A percentile compares a stretch with the other conserved stretches of the same genome.
phyloP scores from a whole-genome alignment of 2,113 vertebrate species.

The Garra rufa region DNA sequence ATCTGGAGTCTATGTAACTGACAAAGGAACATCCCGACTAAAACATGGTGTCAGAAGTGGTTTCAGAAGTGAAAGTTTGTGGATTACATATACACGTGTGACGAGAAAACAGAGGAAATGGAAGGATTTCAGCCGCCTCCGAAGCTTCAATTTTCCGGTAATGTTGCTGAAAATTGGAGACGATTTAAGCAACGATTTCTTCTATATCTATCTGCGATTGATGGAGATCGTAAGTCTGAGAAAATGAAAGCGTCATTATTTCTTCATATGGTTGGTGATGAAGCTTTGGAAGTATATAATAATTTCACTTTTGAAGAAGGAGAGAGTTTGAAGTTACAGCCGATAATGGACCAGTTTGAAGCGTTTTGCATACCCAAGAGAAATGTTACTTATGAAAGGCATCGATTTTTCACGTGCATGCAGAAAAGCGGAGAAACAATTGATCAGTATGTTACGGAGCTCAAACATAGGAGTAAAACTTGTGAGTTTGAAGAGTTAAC shows the following conservation, averaged over 20 bases:
- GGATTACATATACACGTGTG: neutral
- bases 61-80: neutral
- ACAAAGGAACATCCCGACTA: neutral
- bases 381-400: constrained; percentile 36
- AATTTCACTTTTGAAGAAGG: constrained; percentile 37
- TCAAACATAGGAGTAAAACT: constrained; percentile 19
- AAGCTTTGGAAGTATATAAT: constrained; percentile 35
- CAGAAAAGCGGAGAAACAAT: constrained; percentile 14
- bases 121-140: no score
- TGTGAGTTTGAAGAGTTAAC: neutral
- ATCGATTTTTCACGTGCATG: constrained; percentile 38
- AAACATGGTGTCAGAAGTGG: no score
- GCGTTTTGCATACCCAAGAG: constrained; percentile 31
- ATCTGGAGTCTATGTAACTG: neutral
- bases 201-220: no score
- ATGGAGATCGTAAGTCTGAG: no score
- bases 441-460: constrained; percentile 42
- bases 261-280: constrained; percentile 26
- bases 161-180: no score
- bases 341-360: constrained; percentile 43
- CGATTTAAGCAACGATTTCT: no score
- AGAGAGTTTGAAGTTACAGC: neutral
- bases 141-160: no score
- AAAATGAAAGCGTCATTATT: constrained; percentile 40
- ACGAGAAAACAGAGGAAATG: no score